Base-by-base conservation (phyloP, 2,888 invertebrate species). In the Epistrophe grossulariae region DNA sequence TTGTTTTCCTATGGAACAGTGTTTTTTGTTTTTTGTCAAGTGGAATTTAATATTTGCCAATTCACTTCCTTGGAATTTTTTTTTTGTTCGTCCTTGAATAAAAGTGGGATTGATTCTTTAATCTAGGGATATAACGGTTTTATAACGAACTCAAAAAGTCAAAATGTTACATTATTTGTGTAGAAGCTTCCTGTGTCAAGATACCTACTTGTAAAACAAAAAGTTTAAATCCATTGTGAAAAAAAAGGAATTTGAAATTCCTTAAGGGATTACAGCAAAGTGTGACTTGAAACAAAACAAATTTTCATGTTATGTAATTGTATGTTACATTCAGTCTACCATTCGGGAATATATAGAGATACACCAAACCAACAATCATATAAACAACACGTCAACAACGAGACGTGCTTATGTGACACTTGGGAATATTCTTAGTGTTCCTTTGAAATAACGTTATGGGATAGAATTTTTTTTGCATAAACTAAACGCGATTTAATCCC, bases 41-140 rank as follows among this genome's bases (percentile, higher is more conserved):
- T 38, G 59, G 59, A 59, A 59, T 59, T 59, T 19, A 59, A 38
- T 59, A 59, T 59, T 59, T 59, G 59, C 17, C 59, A 59, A 59
- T 7, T 59, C 59, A 59, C 13, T 59, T 59, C 35, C n/a, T 31
- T 35, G 2, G 57, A 10, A n/a, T n/a, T n/a, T 31, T 11, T 17
- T 31, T 59, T 35, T 17, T 35, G 17, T 9, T 13, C n/a, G 17
- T 59, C 7, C 17, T 17, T 35, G 17, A 11, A 35, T 10, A 11
- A 35, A 59, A 38, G 28, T 28, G 15, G 28, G 28, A 28, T n/a
- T 55, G 55, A 35, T 59, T 59, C 11, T 17, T 59, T 59, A 6
- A 57, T 13, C 31, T 17, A 31, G 10, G 31, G 17, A 55, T 35
- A n/a, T 17, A 57, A 35, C n/a, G 57, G 10, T 10, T 57, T 2